Conservation (phyloP, 2,113 vertebrate genomes). For the Silurus asotus region DNA sequence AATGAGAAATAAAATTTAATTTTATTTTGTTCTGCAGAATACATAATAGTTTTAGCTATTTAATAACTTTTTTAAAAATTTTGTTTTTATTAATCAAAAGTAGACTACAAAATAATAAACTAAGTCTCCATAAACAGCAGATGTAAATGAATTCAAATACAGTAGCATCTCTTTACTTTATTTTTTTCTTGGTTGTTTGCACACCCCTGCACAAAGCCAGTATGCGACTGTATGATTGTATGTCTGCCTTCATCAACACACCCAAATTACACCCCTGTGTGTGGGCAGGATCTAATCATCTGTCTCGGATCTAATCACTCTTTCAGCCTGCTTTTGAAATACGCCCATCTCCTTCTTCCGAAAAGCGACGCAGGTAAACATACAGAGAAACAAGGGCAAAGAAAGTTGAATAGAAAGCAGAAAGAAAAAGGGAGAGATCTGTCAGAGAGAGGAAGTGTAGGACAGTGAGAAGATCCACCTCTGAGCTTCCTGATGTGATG, state of each 20-base stretch:
- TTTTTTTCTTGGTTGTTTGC: not conserved
- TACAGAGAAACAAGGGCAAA: not conserved
- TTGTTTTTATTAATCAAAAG: no score
- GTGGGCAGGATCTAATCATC: conserved; percentile 8
- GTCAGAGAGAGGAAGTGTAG: not conserved
- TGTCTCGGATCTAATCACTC: conserved; percentile 34
- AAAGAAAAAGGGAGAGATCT: not conserved
- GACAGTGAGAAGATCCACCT: not conserved
- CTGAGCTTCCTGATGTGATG: conserved; percentile 34
- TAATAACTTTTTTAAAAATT: no score
- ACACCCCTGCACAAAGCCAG: not conserved
- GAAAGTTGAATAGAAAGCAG: not conserved
- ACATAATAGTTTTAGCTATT: no score
- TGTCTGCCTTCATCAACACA: not conserved
- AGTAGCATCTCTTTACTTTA: no score
- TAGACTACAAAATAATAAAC: no score
- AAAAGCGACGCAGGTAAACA: not conserved
- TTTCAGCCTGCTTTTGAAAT: conserved; percentile 18
- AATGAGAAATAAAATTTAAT: no score
- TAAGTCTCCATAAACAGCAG: no score
- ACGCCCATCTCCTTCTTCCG: not conserved
- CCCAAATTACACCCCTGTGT: not conserved
- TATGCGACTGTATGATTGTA: not conserved
- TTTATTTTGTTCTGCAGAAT: no score
- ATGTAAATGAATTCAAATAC: no score